A percentile compares a stretch with the other conserved stretches of the same genome.
Conservation (phyloP, 92 coral and sea anemone genomes). For the Paragorgia papillata region DNA sequence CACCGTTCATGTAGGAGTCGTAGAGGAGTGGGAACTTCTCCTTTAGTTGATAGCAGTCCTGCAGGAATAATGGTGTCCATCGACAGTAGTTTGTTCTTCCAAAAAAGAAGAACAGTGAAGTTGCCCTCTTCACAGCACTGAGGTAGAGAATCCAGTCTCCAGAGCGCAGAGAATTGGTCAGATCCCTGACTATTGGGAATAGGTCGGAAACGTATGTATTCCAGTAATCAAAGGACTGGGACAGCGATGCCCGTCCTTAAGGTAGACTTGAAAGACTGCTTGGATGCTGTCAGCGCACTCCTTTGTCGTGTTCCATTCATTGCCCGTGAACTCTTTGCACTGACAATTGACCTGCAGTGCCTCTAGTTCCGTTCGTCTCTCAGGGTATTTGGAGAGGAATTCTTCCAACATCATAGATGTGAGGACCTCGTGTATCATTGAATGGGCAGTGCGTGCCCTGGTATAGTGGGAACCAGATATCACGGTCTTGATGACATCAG, state of each 20-base stretch:
- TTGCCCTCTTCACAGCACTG: constrained; percentile 25
- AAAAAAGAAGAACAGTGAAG: constrained; percentile 29
- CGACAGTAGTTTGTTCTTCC: constrained; percentile 22
- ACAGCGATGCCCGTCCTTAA: constrained; percentile 5
- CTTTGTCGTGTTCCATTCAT: constrained; percentile 18
- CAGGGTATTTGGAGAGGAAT: constrained; percentile 22
- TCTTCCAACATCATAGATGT: constrained; percentile 22
- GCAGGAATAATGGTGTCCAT: constrained; percentile 32
- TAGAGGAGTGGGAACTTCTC: constrained; percentile 33
- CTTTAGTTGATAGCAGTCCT: constrained; percentile 36
- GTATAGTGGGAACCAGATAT: constrained; percentile 20
- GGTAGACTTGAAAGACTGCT: constrained; percentile 10
- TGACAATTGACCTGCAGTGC: constrained; percentile 7
- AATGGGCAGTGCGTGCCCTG: constrained; percentile 35
- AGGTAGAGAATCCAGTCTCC: constrained; percentile 27
- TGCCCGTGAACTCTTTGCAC: constrained; percentile 6
- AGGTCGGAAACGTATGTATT: constrained; percentile 16
- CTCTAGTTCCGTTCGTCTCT: constrained; percentile 6
- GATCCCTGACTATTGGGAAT: constrained; percentile 20
- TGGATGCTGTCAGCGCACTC: background rate
- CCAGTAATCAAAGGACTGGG: constrained; percentile 32
- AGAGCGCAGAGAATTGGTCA: constrained; percentile 19
- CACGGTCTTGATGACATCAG: constrained; percentile 18
- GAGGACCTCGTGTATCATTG: constrained; percentile 27
- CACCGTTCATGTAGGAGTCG: too few relatives aligned